Conservation (phyloP, 2,113 vertebrate genomes). For the Aptenodytes forsteri region DNA sequence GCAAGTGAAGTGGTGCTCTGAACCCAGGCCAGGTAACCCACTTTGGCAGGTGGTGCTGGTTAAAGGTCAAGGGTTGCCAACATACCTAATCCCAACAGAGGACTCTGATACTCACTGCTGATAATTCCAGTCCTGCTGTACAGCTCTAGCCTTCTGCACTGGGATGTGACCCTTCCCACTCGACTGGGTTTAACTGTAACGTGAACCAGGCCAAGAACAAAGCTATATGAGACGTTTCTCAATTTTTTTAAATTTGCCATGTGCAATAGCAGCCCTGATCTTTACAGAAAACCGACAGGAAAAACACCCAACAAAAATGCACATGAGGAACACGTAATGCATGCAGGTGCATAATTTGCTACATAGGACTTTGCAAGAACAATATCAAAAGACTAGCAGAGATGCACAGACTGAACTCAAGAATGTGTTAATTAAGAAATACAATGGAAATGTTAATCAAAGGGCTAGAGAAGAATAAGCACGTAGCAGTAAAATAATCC, state of each 20-base stretch:
- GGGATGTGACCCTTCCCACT: background rate
- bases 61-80: background rate
- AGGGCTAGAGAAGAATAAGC: background rate
- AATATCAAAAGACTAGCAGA: background rate
- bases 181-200: accelerated
- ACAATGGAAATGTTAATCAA: background rate
- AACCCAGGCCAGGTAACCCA: background rate
- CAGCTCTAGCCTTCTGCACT: background rate
- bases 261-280: background rate
- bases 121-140: background rate
- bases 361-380: background rate
- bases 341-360: background rate
- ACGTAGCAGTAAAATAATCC: background rate
- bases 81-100: background rate
- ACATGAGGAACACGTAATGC: background rate
- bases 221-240: background rate
- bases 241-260: background rate
- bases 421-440: background rate
- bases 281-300: background rate
- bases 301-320: background rate
- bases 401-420: background rate
- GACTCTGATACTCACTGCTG: background rate
- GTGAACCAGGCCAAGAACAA: background rate
- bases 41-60: background rate
- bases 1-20: background rate